phyloP scores from a whole-genome alignment of 2,888 invertebrate genomes.

The Leptinotarsa tumamoca region DNA sequence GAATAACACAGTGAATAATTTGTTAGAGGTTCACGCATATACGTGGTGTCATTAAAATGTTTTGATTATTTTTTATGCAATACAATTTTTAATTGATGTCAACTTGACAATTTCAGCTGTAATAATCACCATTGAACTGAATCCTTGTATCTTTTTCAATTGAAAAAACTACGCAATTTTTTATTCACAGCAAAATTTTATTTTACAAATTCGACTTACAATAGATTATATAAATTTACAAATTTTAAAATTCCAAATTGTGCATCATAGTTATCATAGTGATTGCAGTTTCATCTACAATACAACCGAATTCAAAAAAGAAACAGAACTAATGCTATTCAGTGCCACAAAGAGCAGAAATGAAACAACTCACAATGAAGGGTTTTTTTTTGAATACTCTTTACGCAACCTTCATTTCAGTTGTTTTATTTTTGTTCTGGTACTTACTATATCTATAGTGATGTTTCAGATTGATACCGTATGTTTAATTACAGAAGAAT shows the following conservation, averaged over 20 bases:
- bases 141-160: background rate
- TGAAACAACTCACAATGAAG: background rate
- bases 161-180: background rate
- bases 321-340: background rate
- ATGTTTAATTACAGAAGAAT: background rate
- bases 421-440: background rate
- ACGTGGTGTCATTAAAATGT: too few relatives aligned
- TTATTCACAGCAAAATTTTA: conserved; percentile 59
- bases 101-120: too few relatives aligned
- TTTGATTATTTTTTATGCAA: too few relatives aligned
- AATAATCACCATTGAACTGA: background rate
- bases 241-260: conserved; percentile 66
- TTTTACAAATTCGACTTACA: conserved; percentile 61
- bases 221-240: conserved; percentile 64
- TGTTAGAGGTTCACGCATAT: too few relatives aligned
- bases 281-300: conserved; percentile 48
- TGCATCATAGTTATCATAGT: conserved; percentile 58
- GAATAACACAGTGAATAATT: too few relatives aligned
- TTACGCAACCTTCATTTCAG: background rate
- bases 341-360: background rate
- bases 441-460: conserved; percentile 1
- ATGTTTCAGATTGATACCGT: conserved; percentile 11
- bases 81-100: too few relatives aligned
- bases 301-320: conserved; percentile 9
- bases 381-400: background rate